Base-by-base conservation (phyloP, 1,140 invertebrate species). In the Solenopsis invicta region DNA sequence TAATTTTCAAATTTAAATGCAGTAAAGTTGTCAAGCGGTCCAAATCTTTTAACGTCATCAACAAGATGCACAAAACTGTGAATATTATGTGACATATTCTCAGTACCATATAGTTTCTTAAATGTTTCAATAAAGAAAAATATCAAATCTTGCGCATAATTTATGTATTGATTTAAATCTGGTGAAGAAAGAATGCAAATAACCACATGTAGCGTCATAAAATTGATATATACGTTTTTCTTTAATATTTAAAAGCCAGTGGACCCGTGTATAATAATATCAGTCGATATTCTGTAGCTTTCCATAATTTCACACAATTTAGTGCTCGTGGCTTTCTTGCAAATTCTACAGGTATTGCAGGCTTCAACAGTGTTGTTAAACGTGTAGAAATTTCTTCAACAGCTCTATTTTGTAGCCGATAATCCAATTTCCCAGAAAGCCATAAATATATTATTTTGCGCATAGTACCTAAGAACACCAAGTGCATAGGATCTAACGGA, bases 401-500 rank as follows among this genome's bases (percentile, higher is more conserved):
- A 56, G n/a, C n/a, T 56, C 18, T 56, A 56, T 5, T 2, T 56
- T 18, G 18, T 6, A 56, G 18, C 8, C 54, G n/a, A 56, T 56
- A 56, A 56, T n/a, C 0, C 18, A 56, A 56, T n/a, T 56, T 5
- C 18, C 54, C 54, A n/a, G n/a, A 18, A n/a, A 56, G 16, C 54
- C 54, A 56, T 21, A 56, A 56, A n/a, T 21, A n/a, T 56, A 56
- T 56, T n/a, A 21, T n/a, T 6, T 56, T 56, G 2, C 54, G 54
- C 54, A 56, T n/a, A 56, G 8, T 56, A n/a, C 34, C 74, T 16
- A 76, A 29, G 18, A 56, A 62, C 10, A 77, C 8, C 9, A 77
- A 24, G 8, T 76, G 54, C 74, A 76, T 77, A 12, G 61, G 61
- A 29, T 77, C 41, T 1, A 77, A 16, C 0, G 56, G 56, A 18